Conservation (phyloP, 2,888 invertebrate genomes). For the Ashinkailepas kermadecensis region DNA sequence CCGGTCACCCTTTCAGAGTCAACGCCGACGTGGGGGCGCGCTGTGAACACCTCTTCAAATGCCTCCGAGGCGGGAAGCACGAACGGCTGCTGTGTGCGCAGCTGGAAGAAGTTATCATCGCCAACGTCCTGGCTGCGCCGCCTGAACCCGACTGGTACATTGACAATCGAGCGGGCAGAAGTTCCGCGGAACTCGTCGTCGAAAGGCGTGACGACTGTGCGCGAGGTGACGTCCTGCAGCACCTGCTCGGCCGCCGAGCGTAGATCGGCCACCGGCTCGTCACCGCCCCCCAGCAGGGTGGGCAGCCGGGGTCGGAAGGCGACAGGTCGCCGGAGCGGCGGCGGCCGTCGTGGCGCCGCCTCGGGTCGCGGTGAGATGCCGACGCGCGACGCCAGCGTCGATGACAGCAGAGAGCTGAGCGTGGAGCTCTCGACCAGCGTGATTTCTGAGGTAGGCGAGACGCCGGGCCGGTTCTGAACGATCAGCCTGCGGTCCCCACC, state of each 20-base stretch:
- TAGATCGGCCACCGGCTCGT: neutral
- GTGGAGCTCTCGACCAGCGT: constrained; percentile 17
- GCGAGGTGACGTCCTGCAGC: neutral
- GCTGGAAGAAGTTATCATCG: neutral
- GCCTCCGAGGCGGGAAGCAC: neutral
- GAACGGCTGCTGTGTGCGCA: neutral
- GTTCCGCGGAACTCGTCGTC: neutral
- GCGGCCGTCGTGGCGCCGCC: neutral
- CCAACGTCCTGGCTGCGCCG: neutral
- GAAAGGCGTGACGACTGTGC: neutral
- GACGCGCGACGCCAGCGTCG: neutral
- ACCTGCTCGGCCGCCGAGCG: neutral
- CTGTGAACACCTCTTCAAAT: neutral
- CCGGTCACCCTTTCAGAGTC: neutral
- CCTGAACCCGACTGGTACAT: neutral
- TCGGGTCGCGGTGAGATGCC: neutral
- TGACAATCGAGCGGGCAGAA: neutral
- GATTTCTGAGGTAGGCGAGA: neutral
- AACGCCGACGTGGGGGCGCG: neutral
- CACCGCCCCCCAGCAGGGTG: neutral
- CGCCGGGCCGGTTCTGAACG: constrained; percentile 4
- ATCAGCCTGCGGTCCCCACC: neutral
- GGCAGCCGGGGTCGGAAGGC: neutral
- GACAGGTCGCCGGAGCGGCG: neutral
- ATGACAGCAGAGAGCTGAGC: neutral